These are phyloP conservation scores for Sterna hirundo DNA, from an alignment of 2,113 vertebrate genomes.

Conservation along the genomic window DNA sequence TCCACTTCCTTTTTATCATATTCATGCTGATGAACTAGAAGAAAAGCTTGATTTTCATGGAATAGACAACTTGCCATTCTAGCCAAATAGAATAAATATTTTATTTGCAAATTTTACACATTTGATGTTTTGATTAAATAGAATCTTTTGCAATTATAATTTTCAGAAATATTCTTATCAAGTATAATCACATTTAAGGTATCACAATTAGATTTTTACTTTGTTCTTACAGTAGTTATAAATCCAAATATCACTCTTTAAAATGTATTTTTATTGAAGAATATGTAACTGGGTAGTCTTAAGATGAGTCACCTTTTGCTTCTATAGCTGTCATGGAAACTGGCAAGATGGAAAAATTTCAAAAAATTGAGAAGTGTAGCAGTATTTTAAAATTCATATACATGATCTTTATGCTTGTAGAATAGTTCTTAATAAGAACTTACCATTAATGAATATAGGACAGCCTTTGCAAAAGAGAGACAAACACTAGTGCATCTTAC, in stretches of 20 bases:
- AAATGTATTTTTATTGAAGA: not conserved
- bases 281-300: slow-evolving; percentile 19
- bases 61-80: not conserved
- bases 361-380: not conserved
- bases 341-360: not conserved
- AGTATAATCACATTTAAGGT: not conserved
- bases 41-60: not conserved
- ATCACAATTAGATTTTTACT: not conserved
- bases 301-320: slow-evolving; percentile 57
- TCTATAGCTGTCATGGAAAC: slow-evolving; percentile 66
- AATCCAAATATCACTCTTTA: not conserved
- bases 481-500: not conserved
- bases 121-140: not conserved
- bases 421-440: not conserved
- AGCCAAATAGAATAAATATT: not conserved
- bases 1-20: not conserved
- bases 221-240: not conserved
- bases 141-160: not conserved
- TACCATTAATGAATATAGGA: not conserved
- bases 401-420: not conserved
- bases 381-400: not conserved
- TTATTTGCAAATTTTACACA: not conserved
- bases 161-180: not conserved
- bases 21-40: not conserved
- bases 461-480: not conserved